Base-by-base conservation (phyloP, 92 coral and sea anemone genomes). In the Porites evermanni region DNA sequence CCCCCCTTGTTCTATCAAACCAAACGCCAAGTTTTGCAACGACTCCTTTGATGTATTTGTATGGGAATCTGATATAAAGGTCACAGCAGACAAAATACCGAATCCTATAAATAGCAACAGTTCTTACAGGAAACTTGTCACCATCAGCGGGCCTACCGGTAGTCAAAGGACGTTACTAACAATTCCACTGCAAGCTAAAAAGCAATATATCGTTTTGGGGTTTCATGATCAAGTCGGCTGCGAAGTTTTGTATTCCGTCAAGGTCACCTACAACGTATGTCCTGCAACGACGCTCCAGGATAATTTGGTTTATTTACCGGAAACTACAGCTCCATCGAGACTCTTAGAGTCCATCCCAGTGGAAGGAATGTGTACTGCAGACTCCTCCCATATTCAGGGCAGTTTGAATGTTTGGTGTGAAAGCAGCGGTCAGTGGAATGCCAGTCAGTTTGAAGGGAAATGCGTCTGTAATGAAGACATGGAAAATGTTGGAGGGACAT, bases 391-490 rank as follows among this genome's bases (percentile, higher is more conserved):
- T 6, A 21, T 58, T 7, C 5, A 44, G 4, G 82, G 75, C 12
- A 32, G 12, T 66, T 59, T 93, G 72, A 77, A 23, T 0, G 99
- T 91, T 53, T 74, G 19, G 20, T 97, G 99, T 59, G 70, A 85
- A 26, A 91, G 91, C n/a, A 47, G 80, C 52, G 99, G 99, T 19
- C 84, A 65, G 9, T 95, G 99, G 98, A 89, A 81, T 3, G 71
- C 86, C 61, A 88, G 76, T 53, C 72, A 32, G 52, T 74, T 67
- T 66, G 53, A 72, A 10, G 91, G 89, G 17, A 84, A 54, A 67
- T 97, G 98, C 58, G 26, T 93, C 21, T 97, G 99, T 52, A 89
- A 92, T n/a, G 75, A 92, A 11, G 97, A 94, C 9, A 65, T n/a
- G 47, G 32, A 68, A 29, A 84, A 76, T 7, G 2, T 12, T 47